Conservation (phyloP, 2,113 vertebrate genomes). For the Oryzias woworae region DNA sequence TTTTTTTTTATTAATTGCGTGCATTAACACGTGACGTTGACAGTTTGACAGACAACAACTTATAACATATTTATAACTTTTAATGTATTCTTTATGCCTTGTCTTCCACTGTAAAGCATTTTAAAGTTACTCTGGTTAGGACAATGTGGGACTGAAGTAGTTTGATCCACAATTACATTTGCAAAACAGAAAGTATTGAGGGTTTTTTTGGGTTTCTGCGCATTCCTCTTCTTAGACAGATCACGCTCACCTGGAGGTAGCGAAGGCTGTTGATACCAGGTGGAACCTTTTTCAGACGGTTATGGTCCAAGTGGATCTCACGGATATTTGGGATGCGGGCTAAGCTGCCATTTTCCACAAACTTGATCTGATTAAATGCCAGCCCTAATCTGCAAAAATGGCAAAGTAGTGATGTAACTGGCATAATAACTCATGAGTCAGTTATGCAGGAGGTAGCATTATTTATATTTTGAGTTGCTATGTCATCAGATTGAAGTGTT, state of each 20-base stretch:
- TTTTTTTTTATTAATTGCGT: no score
- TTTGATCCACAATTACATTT: no score
- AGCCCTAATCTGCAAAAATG: constrained; percentile 83
- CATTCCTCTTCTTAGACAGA: not conserved
- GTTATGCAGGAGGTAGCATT: not conserved
- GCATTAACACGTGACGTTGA: no score
- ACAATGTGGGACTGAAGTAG: no score
- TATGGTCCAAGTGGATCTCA: constrained; percentile 92
- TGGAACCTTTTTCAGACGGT: constrained; percentile 90
- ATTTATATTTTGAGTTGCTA: no score
- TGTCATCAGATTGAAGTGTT: no score
- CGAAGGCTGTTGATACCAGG: constrained; percentile 85
- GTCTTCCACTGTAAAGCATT: no score
- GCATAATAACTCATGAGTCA: not conserved
- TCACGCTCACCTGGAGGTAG: constrained; percentile 88
- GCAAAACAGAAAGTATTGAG: no score
- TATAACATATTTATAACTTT: no score
- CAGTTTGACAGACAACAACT: no score
- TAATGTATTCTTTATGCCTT: no score
- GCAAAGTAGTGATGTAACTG: not conserved
- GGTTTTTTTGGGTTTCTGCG: not conserved
- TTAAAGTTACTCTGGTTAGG: no score
- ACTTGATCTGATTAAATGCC: constrained; percentile 92
- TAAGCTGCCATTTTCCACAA: constrained; percentile 92
- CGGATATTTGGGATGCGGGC: constrained; percentile 85